Conservation (phyloP, 2,797 vertebrate species). For the Tadarida brasiliensis region DNA sequence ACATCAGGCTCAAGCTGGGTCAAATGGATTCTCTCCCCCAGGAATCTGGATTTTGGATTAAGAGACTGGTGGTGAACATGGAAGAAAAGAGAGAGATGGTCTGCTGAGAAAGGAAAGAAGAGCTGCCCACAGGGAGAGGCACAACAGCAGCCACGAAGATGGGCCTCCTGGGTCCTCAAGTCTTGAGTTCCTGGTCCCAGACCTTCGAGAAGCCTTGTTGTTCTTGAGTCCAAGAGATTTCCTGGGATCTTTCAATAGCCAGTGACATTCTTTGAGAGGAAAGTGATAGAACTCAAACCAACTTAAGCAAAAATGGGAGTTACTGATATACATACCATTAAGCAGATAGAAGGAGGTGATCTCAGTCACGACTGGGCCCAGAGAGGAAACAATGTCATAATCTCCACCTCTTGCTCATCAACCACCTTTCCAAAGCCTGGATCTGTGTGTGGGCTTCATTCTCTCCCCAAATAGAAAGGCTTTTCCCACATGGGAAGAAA, state of each 20-base stretch:
- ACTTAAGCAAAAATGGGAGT: not conserved
- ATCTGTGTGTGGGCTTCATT: not conserved
- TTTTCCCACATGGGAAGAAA: not conserved
- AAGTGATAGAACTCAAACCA: not conserved
- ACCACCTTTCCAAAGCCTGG: not conserved
- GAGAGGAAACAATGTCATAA: not conserved
- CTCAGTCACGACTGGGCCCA: not conserved
- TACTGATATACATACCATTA: not conserved
- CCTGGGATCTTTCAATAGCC: not conserved
- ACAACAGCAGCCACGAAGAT: not conserved
- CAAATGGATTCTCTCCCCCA: not conserved
- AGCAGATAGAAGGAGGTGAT: not conserved
- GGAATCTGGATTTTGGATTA: not conserved
- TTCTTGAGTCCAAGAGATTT: not conserved
- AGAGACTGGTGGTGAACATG: fast-evolving
- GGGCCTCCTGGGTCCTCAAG: not conserved
- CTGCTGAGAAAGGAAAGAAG: not conserved
- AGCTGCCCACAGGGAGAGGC: not conserved
- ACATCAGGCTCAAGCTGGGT: not conserved
- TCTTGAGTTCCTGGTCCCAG: not conserved
- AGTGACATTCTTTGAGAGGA: not conserved
- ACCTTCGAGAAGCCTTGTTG: not conserved
- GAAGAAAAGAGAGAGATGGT: not conserved
- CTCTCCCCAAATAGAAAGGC: not conserved
- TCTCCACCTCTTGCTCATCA: not conserved